These are phyloP conservation scores for Tetranychus truncatus DNA, from an alignment of 2,888 invertebrate genomes.

Conservation along the genomic window DNA sequence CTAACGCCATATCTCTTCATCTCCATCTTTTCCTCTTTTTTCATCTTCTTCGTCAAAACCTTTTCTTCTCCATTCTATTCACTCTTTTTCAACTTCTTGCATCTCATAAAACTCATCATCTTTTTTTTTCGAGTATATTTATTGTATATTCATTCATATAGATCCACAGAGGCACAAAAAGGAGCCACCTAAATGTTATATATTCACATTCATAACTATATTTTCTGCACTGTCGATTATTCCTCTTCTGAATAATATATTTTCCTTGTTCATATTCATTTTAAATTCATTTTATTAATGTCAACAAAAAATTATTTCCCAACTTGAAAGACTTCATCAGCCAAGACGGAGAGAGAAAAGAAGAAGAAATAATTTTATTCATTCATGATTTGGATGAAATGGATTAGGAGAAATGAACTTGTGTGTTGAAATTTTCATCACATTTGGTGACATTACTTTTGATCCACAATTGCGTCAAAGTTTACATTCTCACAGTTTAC, in stretches of 20 bases:
- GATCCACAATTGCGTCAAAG: too few species aligned
- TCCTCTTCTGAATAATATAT: neutral
- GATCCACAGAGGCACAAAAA: neutral
- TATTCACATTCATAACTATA: neutral
- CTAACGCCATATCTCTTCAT: neutral
- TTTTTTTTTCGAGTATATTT: neutral
- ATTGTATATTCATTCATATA: neutral
- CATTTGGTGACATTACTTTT: too few species aligned
- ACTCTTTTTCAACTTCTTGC: constrained; percentile 1
- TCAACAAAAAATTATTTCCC: too few species aligned
- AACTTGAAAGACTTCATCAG: too few species aligned
- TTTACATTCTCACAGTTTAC: too few species aligned
- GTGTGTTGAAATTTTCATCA: too few species aligned
- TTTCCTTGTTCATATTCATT: neutral
- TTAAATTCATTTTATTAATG: neutral
- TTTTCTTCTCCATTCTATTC: neutral
- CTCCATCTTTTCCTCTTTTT: neutral
- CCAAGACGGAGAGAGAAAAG: too few species aligned
- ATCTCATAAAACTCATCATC: neutral
- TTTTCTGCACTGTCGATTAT: neutral
- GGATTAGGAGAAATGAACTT: too few species aligned
- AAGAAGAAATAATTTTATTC: too few species aligned
- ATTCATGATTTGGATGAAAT: too few species aligned
- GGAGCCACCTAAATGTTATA: too few species aligned
- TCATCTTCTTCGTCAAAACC: neutral